Conservation (phyloP, 2,888 invertebrate genomes). For the Phaedon cochleariae region DNA sequence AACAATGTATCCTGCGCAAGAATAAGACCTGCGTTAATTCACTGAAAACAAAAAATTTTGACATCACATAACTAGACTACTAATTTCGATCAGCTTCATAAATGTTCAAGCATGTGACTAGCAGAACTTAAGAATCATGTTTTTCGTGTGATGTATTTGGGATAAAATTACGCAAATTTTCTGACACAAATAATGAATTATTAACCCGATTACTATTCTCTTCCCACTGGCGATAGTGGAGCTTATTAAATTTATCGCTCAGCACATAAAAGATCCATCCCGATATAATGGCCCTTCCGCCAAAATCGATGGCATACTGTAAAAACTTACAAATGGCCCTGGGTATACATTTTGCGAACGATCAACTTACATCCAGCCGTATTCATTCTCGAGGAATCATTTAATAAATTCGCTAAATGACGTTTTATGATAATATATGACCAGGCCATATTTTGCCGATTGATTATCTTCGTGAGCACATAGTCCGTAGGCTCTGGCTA, state of each 20-base stretch:
- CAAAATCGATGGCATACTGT: constrained; percentile 43
- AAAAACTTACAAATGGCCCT: constrained; percentile 49
- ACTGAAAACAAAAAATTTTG: no score
- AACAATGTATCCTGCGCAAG: no score
- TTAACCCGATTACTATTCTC: not conserved
- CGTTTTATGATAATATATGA: constrained; percentile 63
- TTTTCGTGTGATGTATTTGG: not conserved
- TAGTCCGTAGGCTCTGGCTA: constrained; percentile 18
- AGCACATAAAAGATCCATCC: constrained; percentile 33
- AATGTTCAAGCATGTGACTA: no score
- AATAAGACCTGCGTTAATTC: no score
- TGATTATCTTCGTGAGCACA: constrained; percentile 25
- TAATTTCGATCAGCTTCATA: no score
- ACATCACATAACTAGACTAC: no score
- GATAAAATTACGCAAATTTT: not conserved
- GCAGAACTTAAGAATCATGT: no score
- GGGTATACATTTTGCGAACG: constrained; percentile 57
- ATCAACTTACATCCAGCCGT: constrained; percentile 59
- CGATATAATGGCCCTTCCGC: constrained; percentile 30
- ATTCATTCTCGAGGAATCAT: constrained; percentile 58
- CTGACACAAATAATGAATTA: not conserved
- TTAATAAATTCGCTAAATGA: constrained; percentile 63
- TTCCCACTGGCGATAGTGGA: not conserved
- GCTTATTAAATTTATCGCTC: constrained; percentile 32
- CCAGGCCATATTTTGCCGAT: constrained; percentile 43